A percentile compares a stretch with the other conserved stretches of the same genome.
Evolutionary conservation across 1,140 invertebrate species (phyloP).

Genomic region (Drosophila paulistorum): DNA sequence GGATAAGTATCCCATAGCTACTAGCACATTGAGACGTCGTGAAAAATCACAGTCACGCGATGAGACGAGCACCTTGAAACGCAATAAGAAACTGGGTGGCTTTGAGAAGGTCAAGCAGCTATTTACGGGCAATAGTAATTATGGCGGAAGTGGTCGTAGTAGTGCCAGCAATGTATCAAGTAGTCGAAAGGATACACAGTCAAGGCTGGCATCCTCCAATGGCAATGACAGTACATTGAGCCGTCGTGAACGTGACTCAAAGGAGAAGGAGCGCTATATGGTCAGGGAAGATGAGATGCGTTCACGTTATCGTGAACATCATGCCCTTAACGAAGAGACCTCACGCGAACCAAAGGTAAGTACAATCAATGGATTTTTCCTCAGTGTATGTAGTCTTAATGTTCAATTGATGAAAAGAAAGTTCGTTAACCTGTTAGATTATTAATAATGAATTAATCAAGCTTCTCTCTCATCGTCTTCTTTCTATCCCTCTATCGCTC

Average conservation of each 20-base stretch:
- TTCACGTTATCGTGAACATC: constrained; percentile 76
- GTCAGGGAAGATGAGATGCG: constrained; percentile 81
- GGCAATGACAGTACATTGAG: constrained; percentile 68
- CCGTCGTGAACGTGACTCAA: constrained; percentile 65
- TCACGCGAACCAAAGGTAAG: constrained; percentile 82
- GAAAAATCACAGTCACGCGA: constrained; percentile 54
- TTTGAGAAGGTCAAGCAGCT: constrained; percentile 86
- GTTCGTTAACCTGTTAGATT: constrained; percentile 63
- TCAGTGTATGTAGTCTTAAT: constrained; percentile 41
- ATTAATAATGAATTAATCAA: constrained; percentile 79
- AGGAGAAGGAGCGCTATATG: constrained; percentile 73
- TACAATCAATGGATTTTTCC: background rate
- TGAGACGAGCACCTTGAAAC: constrained; percentile 64
- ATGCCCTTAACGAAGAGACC: constrained; percentile 57
- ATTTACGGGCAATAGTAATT: constrained; percentile 66
- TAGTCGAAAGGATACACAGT: constrained; percentile 60
- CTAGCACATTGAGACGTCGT: constrained; percentile 59
- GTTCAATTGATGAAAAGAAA: constrained; percentile 54
- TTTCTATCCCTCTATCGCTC: background rate
- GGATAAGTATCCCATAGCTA: constrained; percentile 84
- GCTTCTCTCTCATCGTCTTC: constrained; percentile 34
- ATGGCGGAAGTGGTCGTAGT: constrained; percentile 65
- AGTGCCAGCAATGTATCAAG: constrained; percentile 66
- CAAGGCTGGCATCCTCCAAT: constrained; percentile 37
- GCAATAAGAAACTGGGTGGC: constrained; percentile 85